Percentiles rank a stretch among this genome's conserved stretches.
phyloP scores from a whole-genome alignment of 2,797 vertebrate species.

The Poliocrania exsul region DNA sequence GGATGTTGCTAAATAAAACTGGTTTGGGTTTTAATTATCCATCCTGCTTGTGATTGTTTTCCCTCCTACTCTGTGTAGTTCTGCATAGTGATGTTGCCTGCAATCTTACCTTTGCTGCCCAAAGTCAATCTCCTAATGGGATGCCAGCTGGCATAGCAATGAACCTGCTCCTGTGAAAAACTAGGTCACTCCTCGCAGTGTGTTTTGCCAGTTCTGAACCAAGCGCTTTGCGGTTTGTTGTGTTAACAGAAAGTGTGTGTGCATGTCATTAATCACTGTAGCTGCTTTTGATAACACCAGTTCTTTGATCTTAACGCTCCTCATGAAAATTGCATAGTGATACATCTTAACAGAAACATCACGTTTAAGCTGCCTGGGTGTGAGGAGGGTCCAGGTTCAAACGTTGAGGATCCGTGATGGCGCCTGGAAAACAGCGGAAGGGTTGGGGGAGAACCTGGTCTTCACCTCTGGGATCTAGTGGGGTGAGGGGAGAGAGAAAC shows the following conservation, averaged over 20 bases:
- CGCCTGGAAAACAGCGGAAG: constrained; percentile 93
- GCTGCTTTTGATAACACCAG: neutral
- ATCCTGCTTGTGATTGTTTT: neutral
- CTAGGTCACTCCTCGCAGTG: constrained; percentile 22
- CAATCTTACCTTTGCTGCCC: neutral
- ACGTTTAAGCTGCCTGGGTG: neutral
- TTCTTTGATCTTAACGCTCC: constrained; percentile 40
- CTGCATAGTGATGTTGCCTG: neutral
- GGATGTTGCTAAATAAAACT: neutral
- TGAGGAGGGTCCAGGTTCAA: constrained; percentile 71
- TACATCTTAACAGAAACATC: neutral
- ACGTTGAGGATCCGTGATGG: constrained; percentile 87
- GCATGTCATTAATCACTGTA: neutral
- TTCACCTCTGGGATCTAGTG: constrained; percentile 86
- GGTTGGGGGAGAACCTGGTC: constrained; percentile 88
- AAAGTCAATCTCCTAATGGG: constrained; percentile 15
- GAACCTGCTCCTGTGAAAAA: constrained; percentile 29
- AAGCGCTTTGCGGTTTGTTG: neutral
- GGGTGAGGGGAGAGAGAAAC: constrained; percentile 12
- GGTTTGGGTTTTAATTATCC: neutral
- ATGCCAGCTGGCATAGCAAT: constrained; percentile 2
- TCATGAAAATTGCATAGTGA: constrained; percentile 68
- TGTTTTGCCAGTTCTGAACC: neutral
- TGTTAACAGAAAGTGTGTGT: constrained; percentile 23
- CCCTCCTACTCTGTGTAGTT: neutral